phyloP scores from a whole-genome alignment of 1,140 invertebrate genomes.

The Brachionus koreanus region DNA sequence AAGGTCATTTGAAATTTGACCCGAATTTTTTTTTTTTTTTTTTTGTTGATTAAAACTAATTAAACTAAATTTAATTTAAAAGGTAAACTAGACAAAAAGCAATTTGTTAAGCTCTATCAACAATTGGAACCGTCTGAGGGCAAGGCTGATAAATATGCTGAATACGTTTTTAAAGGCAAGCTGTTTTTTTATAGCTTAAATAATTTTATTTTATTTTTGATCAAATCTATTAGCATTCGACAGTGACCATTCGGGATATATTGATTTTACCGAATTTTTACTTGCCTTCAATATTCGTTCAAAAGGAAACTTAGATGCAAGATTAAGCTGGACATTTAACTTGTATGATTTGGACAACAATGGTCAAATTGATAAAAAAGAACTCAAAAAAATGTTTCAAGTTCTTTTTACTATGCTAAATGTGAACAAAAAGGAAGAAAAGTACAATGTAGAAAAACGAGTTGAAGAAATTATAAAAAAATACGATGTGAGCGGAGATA shows the following conservation, averaged over 20 bases:
- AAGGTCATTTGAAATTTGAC: not conserved
- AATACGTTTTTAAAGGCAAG: constrained; percentile 39
- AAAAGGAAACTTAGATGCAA: constrained; percentile 30
- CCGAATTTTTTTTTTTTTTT: not conserved
- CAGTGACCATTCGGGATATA: constrained; percentile 32
- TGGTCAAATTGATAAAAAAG: constrained; percentile 41
- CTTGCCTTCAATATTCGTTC: constrained; percentile 33
- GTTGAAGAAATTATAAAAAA: constrained; percentile 29
- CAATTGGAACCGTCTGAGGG: constrained; percentile 36
- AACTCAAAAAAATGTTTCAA: constrained; percentile 43
- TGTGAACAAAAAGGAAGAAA: constrained; percentile 31
- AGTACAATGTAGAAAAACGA: constrained; percentile 41
- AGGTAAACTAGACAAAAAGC: constrained; percentile 43
- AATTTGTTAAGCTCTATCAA: constrained; percentile 35
- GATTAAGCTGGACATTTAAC: constrained; percentile 41
- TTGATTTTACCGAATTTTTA: constrained; percentile 43
- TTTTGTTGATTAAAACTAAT: not conserved
- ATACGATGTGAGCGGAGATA: constrained; percentile 35
- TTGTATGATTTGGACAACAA: constrained; percentile 45
- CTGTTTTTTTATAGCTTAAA: not conserved
- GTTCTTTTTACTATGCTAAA: constrained; percentile 18
- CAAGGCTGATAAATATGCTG: constrained; percentile 45
- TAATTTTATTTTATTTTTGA: not conserved
- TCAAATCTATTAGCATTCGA: constrained; percentile 10
- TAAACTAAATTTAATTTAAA: not conserved